These are phyloP conservation scores for Lapara coniferarum DNA, from an alignment of 2,888 invertebrate species.

Conservation along the genomic window DNA sequence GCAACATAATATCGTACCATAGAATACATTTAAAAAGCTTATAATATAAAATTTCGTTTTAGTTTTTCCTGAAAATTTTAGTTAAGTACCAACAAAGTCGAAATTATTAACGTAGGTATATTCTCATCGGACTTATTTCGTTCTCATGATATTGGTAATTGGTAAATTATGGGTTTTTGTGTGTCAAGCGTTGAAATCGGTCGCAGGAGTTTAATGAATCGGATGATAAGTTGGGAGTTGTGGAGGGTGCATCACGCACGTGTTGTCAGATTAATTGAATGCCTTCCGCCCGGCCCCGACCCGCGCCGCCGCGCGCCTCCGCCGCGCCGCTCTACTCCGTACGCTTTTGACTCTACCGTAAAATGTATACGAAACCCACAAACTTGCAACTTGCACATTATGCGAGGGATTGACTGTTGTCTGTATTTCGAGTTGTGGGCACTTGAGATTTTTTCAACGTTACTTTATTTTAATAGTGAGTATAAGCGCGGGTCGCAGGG, in stretches of 20 bases:
- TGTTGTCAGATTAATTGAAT: conserved; percentile 78
- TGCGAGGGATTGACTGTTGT: conserved; percentile 42
- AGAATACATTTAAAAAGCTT: too few species aligned
- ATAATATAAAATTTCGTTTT: too few species aligned
- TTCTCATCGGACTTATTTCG: too few species aligned
- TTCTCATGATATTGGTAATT: neutral
- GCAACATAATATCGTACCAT: too few species aligned
- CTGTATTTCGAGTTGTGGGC: conserved; percentile 51
- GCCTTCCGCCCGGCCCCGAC: conserved; percentile 49
- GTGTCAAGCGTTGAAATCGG: conserved; percentile 25
- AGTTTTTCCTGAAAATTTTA: too few species aligned
- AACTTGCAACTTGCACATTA: conserved; percentile 46
- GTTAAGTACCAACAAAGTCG: too few species aligned
- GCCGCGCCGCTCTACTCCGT: conserved; percentile 32
- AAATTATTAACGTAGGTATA: too few species aligned
- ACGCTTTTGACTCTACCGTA: conserved; percentile 39
- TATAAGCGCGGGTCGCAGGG: conserved; percentile 71
- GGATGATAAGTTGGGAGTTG: conserved; percentile 59
- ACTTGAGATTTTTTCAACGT: conserved; percentile 66
- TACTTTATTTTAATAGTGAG: conserved; percentile 66
- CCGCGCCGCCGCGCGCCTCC: conserved; percentile 27
- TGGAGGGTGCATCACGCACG: conserved; percentile 74
- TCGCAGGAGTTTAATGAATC: conserved; percentile 61
- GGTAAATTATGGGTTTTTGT: neutral
- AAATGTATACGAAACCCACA: conserved; percentile 53